Conservation (phyloP, 2,888 invertebrate genomes). For the Cataglyphis albicans region DNA sequence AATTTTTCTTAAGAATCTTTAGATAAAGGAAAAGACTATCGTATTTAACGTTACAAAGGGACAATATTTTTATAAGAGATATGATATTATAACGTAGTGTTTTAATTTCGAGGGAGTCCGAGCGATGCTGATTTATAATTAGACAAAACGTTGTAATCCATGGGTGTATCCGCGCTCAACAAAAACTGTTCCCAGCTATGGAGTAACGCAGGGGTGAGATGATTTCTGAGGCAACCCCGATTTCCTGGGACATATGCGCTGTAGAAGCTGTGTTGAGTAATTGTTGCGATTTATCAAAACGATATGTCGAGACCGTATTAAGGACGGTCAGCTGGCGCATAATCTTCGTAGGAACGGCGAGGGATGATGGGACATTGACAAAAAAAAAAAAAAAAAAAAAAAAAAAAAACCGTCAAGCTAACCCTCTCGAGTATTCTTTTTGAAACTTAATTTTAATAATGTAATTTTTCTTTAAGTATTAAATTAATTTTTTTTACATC, state of each 20-base stretch:
- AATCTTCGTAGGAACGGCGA: conserved; percentile 67
- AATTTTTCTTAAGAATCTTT: not conserved
- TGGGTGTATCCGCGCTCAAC: conserved; percentile 66
- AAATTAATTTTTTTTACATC: not conserved
- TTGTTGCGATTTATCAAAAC: conserved; percentile 83
- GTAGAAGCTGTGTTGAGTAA: conserved; percentile 74
- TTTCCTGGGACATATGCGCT: conserved; percentile 78
- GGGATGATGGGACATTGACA: conserved; percentile 26
- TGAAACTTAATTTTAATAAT: not conserved
- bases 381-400: conserved; percentile 35
- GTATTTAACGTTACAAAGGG: not conserved
- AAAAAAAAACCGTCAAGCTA: conserved; percentile 28
- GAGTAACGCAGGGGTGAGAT: conserved; percentile 69
- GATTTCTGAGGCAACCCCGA: conserved; percentile 62
- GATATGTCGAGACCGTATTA: conserved; percentile 75
- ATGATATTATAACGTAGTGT: conserved; percentile 45
- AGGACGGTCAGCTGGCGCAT: conserved; percentile 74
- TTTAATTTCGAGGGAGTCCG: conserved; percentile 54
- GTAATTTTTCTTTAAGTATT: conserved; percentile 36
- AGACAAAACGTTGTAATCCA: conserved; percentile 73
- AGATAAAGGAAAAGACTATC: not conserved
- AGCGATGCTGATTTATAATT: conserved; percentile 70
- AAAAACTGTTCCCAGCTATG: conserved; percentile 76
- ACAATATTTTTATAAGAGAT: conserved; percentile 17
- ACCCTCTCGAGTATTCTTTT: not conserved